Percentiles rank a stretch among this genome's conserved stretches.
phyloP scores from a whole-genome alignment of 92 coral and sea anemone species.

The Phenganax stokvisi region DNA sequence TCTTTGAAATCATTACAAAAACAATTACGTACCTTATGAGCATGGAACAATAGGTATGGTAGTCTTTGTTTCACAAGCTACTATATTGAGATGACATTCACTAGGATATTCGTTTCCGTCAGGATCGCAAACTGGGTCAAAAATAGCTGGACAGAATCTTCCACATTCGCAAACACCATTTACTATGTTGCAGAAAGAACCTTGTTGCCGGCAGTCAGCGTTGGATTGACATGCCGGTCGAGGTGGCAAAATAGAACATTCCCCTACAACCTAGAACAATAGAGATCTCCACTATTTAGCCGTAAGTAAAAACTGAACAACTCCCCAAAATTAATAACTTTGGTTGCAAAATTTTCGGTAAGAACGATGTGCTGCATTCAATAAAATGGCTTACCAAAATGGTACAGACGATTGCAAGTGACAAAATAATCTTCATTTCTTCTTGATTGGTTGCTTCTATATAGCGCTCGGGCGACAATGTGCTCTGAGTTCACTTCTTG shows the following conservation, averaged over 20 bases:
- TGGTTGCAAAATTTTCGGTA: no score
- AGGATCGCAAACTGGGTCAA: background rate
- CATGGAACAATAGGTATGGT: background rate
- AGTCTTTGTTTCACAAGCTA: background rate
- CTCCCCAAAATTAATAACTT: no score
- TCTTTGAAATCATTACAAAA: no score
- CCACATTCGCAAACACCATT: background rate
- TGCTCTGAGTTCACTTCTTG: no score
- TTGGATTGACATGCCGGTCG: background rate
- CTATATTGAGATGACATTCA: background rate
- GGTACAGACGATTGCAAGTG: no score
- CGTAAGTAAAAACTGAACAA: no score
- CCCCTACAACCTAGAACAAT: background rate
- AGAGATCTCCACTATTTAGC: no score
- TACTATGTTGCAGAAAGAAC: background rate
- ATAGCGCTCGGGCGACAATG: no score
- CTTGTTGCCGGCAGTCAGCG: background rate
- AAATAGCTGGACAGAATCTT: background rate
- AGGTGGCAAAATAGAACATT: background rate
- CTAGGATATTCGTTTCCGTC: background rate
- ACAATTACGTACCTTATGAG: background rate
- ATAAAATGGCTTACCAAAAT: no score
- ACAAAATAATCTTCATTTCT: no score
- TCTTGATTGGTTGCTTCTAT: no score
- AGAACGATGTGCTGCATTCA: no score